Conservation (phyloP, 2,888 invertebrate genomes). For the Syrista parreyssii region DNA sequence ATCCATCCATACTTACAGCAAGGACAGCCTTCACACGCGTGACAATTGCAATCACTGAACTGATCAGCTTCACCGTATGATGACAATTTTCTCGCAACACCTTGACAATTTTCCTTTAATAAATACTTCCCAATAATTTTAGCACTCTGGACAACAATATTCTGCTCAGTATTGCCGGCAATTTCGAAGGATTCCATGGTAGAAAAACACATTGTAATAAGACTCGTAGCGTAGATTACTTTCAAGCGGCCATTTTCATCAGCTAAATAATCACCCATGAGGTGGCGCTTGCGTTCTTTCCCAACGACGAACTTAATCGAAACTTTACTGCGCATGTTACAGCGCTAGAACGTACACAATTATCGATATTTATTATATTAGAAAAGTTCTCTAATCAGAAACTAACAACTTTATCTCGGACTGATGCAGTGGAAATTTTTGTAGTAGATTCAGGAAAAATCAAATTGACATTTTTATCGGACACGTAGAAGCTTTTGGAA, state of each 20-base stretch:
- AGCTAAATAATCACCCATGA: slow-evolving; percentile 15
- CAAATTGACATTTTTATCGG: background rate
- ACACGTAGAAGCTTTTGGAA: background rate
- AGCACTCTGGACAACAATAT: slow-evolving; percentile 26
- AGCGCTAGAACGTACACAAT: background rate
- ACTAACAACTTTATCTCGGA: background rate
- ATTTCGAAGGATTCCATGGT: slow-evolving; percentile 52
- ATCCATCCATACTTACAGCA: slow-evolving; percentile 42
- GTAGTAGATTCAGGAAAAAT: background rate
- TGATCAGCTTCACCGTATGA: slow-evolving; percentile 29
- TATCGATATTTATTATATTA: background rate
- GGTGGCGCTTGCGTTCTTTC: slow-evolving; percentile 15
- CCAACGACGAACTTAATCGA: background rate
- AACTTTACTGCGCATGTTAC: background rate
- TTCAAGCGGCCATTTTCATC: slow-evolving; percentile 59
- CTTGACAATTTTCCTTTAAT: slow-evolving; percentile 21
- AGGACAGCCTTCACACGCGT: slow-evolving; percentile 44
- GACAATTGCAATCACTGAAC: slow-evolving; percentile 39
- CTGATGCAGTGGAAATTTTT: background rate
- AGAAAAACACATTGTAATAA: slow-evolving; percentile 43
- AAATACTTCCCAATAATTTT: slow-evolving; percentile 24
- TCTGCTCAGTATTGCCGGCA: slow-evolving; percentile 35
- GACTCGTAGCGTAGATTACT: slow-evolving; percentile 36
- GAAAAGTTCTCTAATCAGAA: background rate
- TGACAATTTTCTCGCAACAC: slow-evolving; percentile 26